Evolutionary conservation across 35 echinoderm and acorn worm genomes (phyloP).

Genomic region (Lytechinus pictus): DNA sequence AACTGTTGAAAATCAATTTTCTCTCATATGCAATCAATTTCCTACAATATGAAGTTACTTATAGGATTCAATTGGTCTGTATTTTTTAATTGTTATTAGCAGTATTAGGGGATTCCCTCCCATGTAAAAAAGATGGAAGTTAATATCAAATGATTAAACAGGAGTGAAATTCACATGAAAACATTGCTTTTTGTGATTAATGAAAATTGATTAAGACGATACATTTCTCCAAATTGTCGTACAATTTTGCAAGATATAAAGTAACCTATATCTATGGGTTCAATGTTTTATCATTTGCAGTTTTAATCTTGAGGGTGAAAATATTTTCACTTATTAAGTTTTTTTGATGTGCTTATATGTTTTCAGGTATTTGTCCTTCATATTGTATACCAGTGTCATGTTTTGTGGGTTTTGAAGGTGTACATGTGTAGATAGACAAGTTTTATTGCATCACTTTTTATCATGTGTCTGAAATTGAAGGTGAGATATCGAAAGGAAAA

Average conservation of each 20-base stretch:
- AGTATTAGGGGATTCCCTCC: too few species aligned
- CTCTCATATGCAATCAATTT: too few species aligned
- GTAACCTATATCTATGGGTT: too few species aligned
- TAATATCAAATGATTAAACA: background rate
- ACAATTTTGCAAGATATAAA: too few species aligned
- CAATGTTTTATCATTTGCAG: too few species aligned
- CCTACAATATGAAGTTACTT: too few species aligned
- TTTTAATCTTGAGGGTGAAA: background rate
- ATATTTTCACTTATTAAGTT: background rate
- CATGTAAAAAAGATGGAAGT: background rate
- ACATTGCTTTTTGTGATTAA: background rate
- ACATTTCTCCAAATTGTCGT: background rate
- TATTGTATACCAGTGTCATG: background rate
- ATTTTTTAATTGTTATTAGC: too few species aligned
- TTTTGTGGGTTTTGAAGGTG: constrained; percentile 1
- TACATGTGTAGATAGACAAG: background rate
- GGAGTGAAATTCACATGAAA: background rate
- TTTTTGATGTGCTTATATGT: background rate
- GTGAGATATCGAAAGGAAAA: background rate
- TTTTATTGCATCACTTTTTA: constrained; percentile 1
- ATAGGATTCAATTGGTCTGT: too few species aligned
- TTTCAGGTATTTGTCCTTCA: background rate
- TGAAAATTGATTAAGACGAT: background rate
- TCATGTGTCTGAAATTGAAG: background rate
- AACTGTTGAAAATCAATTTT: too few species aligned